These are phyloP conservation scores for Drosophila pseudotalamancana DNA, from an alignment of 2,888 invertebrate species.

Conservation along the genomic window DNA sequence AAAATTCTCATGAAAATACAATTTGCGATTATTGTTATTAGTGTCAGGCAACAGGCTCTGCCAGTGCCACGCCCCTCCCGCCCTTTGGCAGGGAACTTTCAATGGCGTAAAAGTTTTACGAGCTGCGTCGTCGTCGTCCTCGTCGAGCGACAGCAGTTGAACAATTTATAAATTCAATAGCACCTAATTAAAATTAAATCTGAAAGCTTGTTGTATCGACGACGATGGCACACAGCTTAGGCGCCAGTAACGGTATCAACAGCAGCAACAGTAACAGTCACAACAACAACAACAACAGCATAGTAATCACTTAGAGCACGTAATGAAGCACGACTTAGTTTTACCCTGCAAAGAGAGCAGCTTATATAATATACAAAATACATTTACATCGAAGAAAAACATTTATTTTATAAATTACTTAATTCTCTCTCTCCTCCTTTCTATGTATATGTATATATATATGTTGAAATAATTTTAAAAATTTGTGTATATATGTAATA, in stretches of 20 bases:
- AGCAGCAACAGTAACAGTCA: constrained; percentile 20
- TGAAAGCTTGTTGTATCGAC: constrained; percentile 75
- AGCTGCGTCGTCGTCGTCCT: constrained; percentile 38
- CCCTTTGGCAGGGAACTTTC: constrained; percentile 52
- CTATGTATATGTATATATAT: too few relatives aligned
- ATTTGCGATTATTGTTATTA: constrained; percentile 83
- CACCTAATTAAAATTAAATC: constrained; percentile 80
- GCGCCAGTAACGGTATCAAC: constrained; percentile 27
- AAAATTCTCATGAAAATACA: constrained; percentile 82
- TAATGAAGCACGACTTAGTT: background rate
- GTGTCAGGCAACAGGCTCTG: constrained; percentile 55
- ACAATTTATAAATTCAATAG: constrained; percentile 80
- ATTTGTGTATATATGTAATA: background rate
- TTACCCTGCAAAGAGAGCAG: background rate
- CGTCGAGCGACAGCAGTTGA: constrained; percentile 65
- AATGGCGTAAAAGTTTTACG: constrained; percentile 69
- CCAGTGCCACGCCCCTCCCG: constrained; percentile 13
- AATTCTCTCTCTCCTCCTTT: too few relatives aligned
- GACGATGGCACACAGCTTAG: constrained; percentile 56
- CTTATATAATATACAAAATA: background rate
- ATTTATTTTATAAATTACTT: too few relatives aligned
- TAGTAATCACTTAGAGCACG: constrained; percentile 39
- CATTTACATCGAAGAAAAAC: too few relatives aligned
- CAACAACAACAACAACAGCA: constrained; percentile 19
- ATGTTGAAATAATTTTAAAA: too few relatives aligned